Percentiles rank a stretch among this genome's conserved stretches.
Conservation (phyloP, 2,113 vertebrate species). For the Dicrurus megarhynchus region DNA sequence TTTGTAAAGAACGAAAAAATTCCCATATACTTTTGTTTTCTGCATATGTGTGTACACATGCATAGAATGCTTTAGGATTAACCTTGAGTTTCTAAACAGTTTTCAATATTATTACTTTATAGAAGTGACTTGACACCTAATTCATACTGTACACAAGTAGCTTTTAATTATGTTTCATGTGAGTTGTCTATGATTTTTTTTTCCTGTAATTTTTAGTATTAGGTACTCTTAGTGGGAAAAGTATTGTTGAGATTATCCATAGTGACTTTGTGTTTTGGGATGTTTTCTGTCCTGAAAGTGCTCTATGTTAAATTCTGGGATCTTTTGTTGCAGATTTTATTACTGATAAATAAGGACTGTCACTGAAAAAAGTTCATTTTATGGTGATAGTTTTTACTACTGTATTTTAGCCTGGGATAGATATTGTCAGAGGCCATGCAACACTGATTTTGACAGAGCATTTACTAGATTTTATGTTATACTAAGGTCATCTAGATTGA, state of each 20-base stretch:
- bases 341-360: not conserved
- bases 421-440: not conserved
- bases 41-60: accelerated
- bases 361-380: not conserved
- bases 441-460: not conserved
- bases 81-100: not conserved
- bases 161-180: not conserved
- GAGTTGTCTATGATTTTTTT: not conserved
- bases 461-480: not conserved
- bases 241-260: not conserved
- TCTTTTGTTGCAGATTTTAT: not conserved
- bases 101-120: not conserved
- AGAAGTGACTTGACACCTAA: not conserved
- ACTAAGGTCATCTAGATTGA: not conserved
- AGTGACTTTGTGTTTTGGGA: not conserved
- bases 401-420: not conserved
- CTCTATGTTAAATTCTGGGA: not conserved
- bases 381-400: not conserved
- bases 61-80: not conserved
- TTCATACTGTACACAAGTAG: not conserved
- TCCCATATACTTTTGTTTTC: not conserved
- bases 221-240: not conserved
- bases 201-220: not conserved
- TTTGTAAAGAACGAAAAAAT: not conserved
- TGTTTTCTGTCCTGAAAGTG: not conserved